Base-by-base conservation (phyloP, 2,888 invertebrate genomes). In the Entomobrya multifasciata region DNA sequence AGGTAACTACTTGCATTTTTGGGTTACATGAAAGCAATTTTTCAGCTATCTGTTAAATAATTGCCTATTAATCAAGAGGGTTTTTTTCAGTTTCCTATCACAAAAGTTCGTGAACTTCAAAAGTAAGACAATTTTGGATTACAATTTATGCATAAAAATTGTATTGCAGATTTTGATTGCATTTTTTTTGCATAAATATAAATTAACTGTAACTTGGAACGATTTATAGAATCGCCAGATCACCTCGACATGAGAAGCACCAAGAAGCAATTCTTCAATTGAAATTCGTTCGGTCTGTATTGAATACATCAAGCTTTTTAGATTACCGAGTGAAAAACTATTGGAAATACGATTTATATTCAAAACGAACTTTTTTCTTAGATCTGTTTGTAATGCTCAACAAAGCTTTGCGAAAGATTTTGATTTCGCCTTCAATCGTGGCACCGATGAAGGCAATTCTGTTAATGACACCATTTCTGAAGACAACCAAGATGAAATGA, bases 381-480 rank as follows among this genome's bases (percentile, higher is more conserved):
- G 78, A 25, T 88, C 78, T 57, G 87, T 87, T 6, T 90, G 90
- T 67, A 79, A 85, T 20, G 76, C 89, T 2, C 88, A 89, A 15
- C 57, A 77, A 3, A 89, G 88, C 17, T 89, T 90, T 74, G 87
- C 89, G 1, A 85, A 88, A 25, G 20, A 60, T 0, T 87, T 89
- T 47, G 52, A 88, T 36, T 90, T 57, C 44, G 87, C 89, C 5
- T 25, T 11, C n/a, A 60, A 79, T 17, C 89, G 90, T 0, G 80
- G 70, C 0, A 8, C 55, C 15, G 44, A 47, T 20, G 11, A 1
- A 62, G 47, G 10, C 27, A 74, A 36, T 2, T 13, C 0, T 36
- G 15, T 8, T 6, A 60, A 80, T 15, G 27, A 49, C 15, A 80
- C 25, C 36, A 36, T 4, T 8, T 76, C 30, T 0, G 87, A 87